Conservation (phyloP, 64 coral and sea anemone genomes). For the Acropora yongei region DNA sequence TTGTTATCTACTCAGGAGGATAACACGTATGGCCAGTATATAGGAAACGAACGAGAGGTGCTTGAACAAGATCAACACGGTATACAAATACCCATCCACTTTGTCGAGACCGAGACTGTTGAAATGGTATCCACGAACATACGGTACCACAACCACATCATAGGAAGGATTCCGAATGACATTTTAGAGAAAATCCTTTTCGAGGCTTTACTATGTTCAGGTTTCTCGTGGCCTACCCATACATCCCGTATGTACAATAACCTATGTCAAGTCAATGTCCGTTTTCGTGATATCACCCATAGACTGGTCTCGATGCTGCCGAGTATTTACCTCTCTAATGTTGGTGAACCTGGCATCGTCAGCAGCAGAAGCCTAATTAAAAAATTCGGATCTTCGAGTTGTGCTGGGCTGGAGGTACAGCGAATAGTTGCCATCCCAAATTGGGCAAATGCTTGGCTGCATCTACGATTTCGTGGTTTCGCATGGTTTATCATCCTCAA, state of each 20-base stretch:
- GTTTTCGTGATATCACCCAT: constrained; percentile 33
- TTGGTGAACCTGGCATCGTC: constrained; percentile 31
- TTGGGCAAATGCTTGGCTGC: constrained; percentile 35
- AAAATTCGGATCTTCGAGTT: constrained; percentile 18
- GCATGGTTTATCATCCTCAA: constrained; percentile 13
- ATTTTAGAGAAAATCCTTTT: constrained; percentile 45
- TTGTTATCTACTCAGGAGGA: neutral
- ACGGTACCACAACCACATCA: constrained; percentile 16
- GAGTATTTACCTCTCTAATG: constrained; percentile 41
- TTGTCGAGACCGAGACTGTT: constrained; percentile 22
- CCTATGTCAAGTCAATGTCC: constrained; percentile 9
- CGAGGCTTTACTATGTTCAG: constrained; percentile 37
- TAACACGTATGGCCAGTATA: neutral
- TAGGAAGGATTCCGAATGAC: constrained; percentile 52
- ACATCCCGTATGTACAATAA: constrained; percentile 46
- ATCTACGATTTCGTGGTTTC: neutral
- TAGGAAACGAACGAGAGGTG: constrained; percentile 6
- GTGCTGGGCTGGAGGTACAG: constrained; percentile 26
- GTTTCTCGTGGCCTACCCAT: constrained; percentile 64
- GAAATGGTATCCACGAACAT: neutral
- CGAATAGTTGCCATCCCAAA: constrained; percentile 19
- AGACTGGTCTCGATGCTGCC: constrained; percentile 48
- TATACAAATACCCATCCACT: constrained; percentile 19
- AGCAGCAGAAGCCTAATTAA: constrained; percentile 41
- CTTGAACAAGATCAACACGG: neutral